Conservation (phyloP, 2,888 invertebrate species). For the Ectemnius continuus region DNA sequence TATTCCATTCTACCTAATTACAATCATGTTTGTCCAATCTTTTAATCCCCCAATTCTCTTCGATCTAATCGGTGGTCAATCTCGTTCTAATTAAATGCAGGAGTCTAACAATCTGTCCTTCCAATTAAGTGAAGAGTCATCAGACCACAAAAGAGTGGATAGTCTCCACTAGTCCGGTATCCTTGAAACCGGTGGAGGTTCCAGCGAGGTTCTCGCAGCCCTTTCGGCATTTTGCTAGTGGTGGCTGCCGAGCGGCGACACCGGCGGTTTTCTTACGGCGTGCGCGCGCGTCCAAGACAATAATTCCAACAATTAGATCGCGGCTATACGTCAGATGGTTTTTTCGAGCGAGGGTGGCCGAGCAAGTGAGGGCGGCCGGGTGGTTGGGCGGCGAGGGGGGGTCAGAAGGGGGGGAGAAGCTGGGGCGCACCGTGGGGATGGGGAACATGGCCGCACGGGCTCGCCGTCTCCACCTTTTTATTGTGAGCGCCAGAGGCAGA, state of each 20-base stretch:
- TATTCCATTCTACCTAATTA: too few species aligned
- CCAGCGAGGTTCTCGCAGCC: conserved; percentile 13
- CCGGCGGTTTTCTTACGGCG: conserved; percentile 54
- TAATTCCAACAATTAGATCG: conserved; percentile 73
- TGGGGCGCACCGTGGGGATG: conserved; percentile 63
- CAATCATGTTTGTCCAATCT: too few species aligned
- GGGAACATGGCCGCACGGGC: conserved; percentile 74
- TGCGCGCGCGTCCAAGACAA: conserved; percentile 49
- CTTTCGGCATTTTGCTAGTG: conserved; percentile 6
- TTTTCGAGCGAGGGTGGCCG: conserved; percentile 57
- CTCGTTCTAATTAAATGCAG: too few species aligned
- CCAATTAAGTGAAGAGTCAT: not conserved
- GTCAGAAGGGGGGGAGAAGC: conserved; percentile 18
- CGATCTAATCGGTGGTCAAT: too few species aligned
- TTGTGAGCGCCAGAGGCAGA: conserved; percentile 76
- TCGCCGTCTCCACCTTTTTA: conserved; percentile 77
- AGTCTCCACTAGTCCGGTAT: not conserved
- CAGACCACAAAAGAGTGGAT: not conserved
- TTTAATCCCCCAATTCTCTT: too few species aligned
- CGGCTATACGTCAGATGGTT: conserved; percentile 63
- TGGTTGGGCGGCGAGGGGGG: conserved; percentile 23
- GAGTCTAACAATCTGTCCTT: not conserved
- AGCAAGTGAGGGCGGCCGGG: conserved; percentile 42
- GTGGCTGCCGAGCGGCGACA: conserved; percentile 26
- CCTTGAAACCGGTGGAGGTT: conserved; percentile 10